These are phyloP conservation scores for Glossosoma conforme DNA, from an alignment of 1,140 invertebrate species.

Conservation along the genomic window DNA sequence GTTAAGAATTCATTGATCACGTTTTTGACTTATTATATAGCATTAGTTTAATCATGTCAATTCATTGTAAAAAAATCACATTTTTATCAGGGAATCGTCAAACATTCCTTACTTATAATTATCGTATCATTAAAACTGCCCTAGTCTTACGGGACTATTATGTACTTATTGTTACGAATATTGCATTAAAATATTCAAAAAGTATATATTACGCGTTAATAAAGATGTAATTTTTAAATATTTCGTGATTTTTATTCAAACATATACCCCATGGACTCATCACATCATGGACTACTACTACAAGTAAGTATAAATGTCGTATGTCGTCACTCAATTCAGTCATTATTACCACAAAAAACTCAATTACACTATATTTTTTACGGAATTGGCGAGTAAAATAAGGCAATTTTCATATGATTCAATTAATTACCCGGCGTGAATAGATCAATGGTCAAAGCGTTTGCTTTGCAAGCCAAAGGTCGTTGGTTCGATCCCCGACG, in stretches of 20 bases:
- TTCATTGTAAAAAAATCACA: too few relatives aligned
- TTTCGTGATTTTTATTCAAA: neutral
- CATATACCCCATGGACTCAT: neutral
- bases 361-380: neutral
- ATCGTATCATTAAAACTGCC: neutral
- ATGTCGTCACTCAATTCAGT: neutral
- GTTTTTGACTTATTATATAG: too few relatives aligned
- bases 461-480: too few relatives aligned
- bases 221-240: constrained; percentile 8
- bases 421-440: too few relatives aligned
- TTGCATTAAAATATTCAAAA: constrained; percentile 11
- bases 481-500: too few relatives aligned
- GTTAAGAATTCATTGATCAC: too few relatives aligned
- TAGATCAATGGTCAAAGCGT: too few relatives aligned
- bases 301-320: neutral
- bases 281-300: neutral
- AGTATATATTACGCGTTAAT: constrained; percentile 19
- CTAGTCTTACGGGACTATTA: constrained; percentile 10
- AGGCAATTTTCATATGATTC: neutral
- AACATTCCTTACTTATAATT: too few relatives aligned
- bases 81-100: too few relatives aligned
- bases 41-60: too few relatives aligned
- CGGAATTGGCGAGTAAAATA: neutral
- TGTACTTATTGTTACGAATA: constrained; percentile 26
- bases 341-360: neutral